Conservation (phyloP, 2,888 invertebrate species). For the Ichneumoninae sp. region DNA sequence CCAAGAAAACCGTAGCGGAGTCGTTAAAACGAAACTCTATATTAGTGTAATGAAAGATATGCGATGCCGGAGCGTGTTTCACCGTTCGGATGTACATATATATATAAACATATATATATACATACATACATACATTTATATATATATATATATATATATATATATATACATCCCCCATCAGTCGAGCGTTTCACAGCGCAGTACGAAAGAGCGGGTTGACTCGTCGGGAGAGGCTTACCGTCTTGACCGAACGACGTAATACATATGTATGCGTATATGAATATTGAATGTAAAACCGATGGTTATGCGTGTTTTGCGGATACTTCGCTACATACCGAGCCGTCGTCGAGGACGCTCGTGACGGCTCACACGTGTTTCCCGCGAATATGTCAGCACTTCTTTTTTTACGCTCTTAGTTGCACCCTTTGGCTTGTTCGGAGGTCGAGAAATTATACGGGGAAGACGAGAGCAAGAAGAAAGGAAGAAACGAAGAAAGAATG, state of each 20-base stretch:
- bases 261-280: conserved; percentile 51
- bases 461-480: not conserved
- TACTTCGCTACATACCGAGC: conserved; percentile 16
- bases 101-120: not conserved
- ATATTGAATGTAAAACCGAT: conserved; percentile 53
- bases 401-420: not conserved
- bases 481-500: not conserved
- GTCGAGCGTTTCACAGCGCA: conserved; percentile 3
- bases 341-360: conserved; percentile 20
- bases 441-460: conserved; percentile 45
- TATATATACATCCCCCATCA: not conserved
- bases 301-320: conserved; percentile 41
- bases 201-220: conserved; percentile 28
- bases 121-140: not conserved
- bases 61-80: conserved; percentile 43
- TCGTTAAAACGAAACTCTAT: conserved; percentile 59
- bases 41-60: conserved; percentile 57
- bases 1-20: conserved; percentile 50
- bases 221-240: conserved; percentile 38
- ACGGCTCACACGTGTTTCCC: conserved; percentile 41
- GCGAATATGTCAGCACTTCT: conserved; percentile 40
- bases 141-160: not conserved
- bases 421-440: conserved; percentile 32
- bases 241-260: conserved; percentile 37
- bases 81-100: conserved; percentile 16